Conservation (phyloP, 2,113 vertebrate genomes). For the Melospiza georgiana region DNA sequence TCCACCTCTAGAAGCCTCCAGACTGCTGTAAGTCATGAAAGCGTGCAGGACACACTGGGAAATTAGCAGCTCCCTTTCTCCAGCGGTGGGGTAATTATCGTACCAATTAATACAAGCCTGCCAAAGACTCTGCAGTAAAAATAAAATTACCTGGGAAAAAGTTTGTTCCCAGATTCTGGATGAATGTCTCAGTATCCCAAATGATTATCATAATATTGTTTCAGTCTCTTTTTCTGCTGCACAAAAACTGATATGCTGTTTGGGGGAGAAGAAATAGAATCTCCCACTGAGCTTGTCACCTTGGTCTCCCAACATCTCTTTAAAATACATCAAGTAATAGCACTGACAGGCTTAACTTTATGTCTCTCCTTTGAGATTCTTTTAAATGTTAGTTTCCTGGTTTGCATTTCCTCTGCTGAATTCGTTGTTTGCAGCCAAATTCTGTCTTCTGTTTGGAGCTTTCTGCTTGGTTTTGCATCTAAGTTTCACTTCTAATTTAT, state of each 20-base stretch:
- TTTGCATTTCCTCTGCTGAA: neutral
- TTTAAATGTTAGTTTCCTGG: neutral
- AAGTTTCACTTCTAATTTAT: constrained; percentile 67
- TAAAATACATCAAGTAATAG: neutral
- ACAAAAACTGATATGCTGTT: neutral
- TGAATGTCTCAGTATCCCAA: neutral
- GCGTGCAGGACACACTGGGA: neutral
- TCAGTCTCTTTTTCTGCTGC: neutral
- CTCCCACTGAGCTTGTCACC: neutral
- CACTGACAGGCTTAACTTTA: neutral
- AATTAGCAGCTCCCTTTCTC: neutral
- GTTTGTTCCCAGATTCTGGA: neutral
- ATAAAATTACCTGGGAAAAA: neutral
- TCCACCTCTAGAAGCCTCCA: neutral
- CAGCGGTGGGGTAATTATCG: neutral
- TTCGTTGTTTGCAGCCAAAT: neutral
- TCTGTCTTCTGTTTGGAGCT: constrained; percentile 16
- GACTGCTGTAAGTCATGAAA: neutral
- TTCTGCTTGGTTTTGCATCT: constrained; percentile 40
- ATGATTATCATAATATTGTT: neutral
- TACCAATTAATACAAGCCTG: neutral
- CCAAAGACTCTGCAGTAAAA: neutral
- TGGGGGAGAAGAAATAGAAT: neutral
- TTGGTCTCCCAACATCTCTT: neutral
- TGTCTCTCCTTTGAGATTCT: neutral